Base-by-base conservation (phyloP, 1,140 invertebrate genomes). In the Pseudomyrmex dendroicus region DNA sequence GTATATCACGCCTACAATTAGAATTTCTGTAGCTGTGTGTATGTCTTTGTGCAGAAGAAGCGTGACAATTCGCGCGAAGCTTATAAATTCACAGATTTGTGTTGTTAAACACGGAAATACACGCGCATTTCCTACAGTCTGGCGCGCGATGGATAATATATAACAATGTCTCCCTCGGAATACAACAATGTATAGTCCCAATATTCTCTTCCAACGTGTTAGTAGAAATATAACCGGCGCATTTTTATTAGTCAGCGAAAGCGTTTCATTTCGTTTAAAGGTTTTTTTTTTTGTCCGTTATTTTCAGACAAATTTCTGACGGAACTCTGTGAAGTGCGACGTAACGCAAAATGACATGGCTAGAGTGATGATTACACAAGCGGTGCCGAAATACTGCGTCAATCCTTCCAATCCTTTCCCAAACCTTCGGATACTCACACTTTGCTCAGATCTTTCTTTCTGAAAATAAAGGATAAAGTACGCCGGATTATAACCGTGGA, bases 341-440 rank as follows among this genome's bases (percentile, higher is more conserved):
- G 88, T 86, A 84, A 92, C 89, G 78, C 72, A 88, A 90, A 91
- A 88, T 67, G 88, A 85, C 62, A 89, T 84, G 73, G 84, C 74
- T 89, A 92, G 66, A 89, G 76, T 88, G 89, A 89, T 80, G 89
- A 90, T 88, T 91, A 91, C 86, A 84, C 83, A 93, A 93, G 91
- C 91, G 89, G 91, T 93, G 91, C 86, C 91, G 89, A 93, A 89
- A 89, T 87, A 90, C 84, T 91, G 90, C 84, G 84, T 90, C 88
- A 92, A 88, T 87, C 90, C 84, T 76, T 90, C 85, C 68, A 85
- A 73, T 85, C 88, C 87, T 62, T 35, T 35, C 35, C 57, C 84
- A 83, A 88, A 87, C 76, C 84, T 73, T 84, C 48, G 86, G 85
- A 92, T 94, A 95, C 94, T 95, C 93, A 95, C 94, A 89, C 89